These are phyloP conservation scores for Chlorodrepanis virens DNA, from an alignment of 2,113 vertebrate species.

Conservation along the genomic window DNA sequence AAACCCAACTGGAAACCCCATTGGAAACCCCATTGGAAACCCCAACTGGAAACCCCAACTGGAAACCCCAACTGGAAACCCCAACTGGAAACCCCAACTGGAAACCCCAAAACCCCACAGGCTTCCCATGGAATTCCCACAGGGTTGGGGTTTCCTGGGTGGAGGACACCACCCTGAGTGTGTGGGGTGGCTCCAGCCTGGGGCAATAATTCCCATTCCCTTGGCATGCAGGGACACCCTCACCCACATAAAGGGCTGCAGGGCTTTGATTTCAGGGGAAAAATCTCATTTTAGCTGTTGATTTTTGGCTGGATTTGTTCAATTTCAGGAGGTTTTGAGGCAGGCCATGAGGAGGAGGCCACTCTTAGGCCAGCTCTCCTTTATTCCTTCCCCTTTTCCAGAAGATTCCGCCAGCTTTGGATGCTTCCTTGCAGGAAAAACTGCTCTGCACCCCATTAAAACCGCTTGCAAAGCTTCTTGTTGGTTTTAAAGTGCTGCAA, in stretches of 20 bases:
- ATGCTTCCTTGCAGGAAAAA: background rate
- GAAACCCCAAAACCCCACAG: no score
- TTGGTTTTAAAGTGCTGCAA: background rate
- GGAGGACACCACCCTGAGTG: background rate
- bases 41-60: no score
- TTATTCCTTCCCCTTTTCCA: background rate
- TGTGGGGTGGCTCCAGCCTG: background rate
- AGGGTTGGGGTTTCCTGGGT: background rate
- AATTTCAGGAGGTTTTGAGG: background rate
- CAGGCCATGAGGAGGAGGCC: fast-evolving
- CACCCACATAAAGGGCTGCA: no score
- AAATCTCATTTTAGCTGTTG: background rate
- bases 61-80: no score
- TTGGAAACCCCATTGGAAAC: no score
- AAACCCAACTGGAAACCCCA: no score
- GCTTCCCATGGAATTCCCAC: no score
- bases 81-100: no score
- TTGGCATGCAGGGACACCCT: no score
- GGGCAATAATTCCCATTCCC: background rate
- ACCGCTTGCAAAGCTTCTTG: background rate
- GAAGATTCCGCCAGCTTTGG: background rate
- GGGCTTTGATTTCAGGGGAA: background rate
- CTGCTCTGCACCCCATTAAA: background rate
- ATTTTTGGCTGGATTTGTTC: background rate
- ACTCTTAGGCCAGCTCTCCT: background rate